Percentiles rank a stretch among this genome's conserved stretches.
phyloP scores from a whole-genome alignment of 2,797 vertebrate species.

The Cetoscarus ocellatus region DNA sequence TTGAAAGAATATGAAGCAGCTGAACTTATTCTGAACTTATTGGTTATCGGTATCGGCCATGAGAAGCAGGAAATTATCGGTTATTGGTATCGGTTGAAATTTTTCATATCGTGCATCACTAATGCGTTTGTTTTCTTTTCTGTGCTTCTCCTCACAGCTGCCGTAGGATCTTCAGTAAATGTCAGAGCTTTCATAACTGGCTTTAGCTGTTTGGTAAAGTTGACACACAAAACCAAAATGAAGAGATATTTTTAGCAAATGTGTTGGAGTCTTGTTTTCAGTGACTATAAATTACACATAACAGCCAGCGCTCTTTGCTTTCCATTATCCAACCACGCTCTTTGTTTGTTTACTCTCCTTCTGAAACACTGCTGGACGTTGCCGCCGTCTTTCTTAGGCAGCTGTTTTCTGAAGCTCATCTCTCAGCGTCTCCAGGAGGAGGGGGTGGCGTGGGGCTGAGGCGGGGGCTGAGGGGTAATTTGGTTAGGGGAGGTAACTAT shows the following conservation, averaged over 20 bases:
- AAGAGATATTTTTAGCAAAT: slow-evolving; percentile 17
- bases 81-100: no score
- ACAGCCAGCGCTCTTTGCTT: slow-evolving; percentile 8
- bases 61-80: no score
- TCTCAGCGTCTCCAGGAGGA: slow-evolving; percentile 64
- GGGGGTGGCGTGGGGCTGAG: slow-evolving; percentile 19
- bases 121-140: no score
- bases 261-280: slow-evolving; percentile 2
- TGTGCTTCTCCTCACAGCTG: no score
- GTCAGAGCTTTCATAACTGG: slow-evolving; percentile 1
- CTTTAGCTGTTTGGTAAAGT: slow-evolving; percentile 2
- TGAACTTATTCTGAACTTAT: no score
- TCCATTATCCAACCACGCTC: slow-evolving; percentile 13
- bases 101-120: no score
- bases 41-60: no score
- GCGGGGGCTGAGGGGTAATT: slow-evolving; percentile 80
- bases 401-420: slow-evolving; percentile 67
- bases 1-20: no score
- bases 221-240: background rate
- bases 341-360: slow-evolving; percentile 47
- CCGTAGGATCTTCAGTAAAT: no score
- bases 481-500: slow-evolving; percentile 87
- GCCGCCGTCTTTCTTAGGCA: slow-evolving; percentile 56
- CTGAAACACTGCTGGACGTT: slow-evolving; percentile 49
- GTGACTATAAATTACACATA: background rate